phyloP scores from a whole-genome alignment of 2,113 vertebrate species.

The Stigmatopora nigra region DNA sequence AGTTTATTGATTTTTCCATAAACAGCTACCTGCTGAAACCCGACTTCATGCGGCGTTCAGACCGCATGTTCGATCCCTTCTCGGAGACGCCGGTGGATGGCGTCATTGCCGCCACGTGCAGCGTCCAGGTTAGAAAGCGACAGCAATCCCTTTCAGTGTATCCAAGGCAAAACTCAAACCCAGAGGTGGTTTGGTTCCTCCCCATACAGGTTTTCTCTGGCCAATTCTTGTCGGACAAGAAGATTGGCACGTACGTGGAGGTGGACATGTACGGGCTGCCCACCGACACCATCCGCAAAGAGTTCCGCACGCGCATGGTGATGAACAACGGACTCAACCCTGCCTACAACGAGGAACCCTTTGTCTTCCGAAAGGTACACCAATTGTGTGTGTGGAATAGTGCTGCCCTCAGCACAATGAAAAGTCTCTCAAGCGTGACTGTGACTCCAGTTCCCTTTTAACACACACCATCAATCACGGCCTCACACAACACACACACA shows the following conservation, averaged over 20 bases:
- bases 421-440: conserved; percentile 69
- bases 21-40: conserved; percentile 89
- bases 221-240: conserved; percentile 97
- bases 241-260: conserved; percentile 95
- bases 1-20: neutral
- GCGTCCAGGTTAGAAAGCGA: conserved; percentile 79
- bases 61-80: conserved; percentile 95
- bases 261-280: conserved; percentile 98
- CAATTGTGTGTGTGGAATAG: conserved; percentile 26
- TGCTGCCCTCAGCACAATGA: conserved; percentile 71
- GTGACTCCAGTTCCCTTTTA: conserved; percentile 65
- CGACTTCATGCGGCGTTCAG: conserved; percentile 94
- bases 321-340: conserved; percentile 99
- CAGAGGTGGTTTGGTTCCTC: neutral
- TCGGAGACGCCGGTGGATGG: conserved; percentile 98
- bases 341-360: conserved; percentile 95
- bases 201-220: conserved; percentile 87
- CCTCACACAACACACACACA: conserved; percentile 59
- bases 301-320: conserved; percentile 96
- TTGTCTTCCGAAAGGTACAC: conserved; percentile 93
- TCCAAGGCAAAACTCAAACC: no score
- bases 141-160: no score
- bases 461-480: conserved; percentile 69
- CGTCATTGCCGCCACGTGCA: conserved; percentile 95
- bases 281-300: conserved; percentile 95